Percentiles rank a stretch among this genome's conserved stretches.
Conservation (phyloP, 1,140 invertebrate species). For the Cydia amplana region DNA sequence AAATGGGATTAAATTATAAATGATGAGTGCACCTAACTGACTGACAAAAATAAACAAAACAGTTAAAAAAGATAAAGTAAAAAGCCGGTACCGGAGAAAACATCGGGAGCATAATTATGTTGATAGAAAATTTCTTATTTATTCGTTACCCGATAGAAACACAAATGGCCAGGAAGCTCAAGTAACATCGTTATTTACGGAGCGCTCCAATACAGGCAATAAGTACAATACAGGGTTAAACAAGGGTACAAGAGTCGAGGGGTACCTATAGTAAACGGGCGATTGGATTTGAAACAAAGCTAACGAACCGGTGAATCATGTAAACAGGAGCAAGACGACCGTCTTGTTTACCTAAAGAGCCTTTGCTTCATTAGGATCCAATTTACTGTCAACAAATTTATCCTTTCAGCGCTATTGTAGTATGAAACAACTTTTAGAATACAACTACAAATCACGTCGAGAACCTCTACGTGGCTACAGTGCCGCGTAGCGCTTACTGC, state of each 20-base stretch:
- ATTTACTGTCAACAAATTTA: constrained; percentile 79
- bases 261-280: constrained; percentile 62
- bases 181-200: constrained; percentile 26
- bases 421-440: constrained; percentile 40
- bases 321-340: constrained; percentile 77
- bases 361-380: constrained; percentile 79
- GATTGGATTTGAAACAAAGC: constrained; percentile 77
- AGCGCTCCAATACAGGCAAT: constrained; percentile 27
- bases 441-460: neutral
- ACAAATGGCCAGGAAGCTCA: constrained; percentile 16
- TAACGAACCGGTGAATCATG: constrained; percentile 77
- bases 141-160: neutral
- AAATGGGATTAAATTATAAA: no score
- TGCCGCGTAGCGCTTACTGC: no score
- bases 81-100: neutral
- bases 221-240: constrained; percentile 31
- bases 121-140: neutral
- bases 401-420: constrained; percentile 56
- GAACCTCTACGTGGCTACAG: no score
- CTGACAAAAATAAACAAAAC: no score
- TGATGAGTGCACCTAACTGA: no score
- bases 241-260: constrained; percentile 34
- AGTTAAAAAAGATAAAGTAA: no score
- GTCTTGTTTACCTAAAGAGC: constrained; percentile 77
- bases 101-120: neutral